A percentile compares a stretch with the other conserved stretches of the same genome.
Conservation (phyloP, 2,113 vertebrate genomes). For the Burhinus oedicnemus region DNA sequence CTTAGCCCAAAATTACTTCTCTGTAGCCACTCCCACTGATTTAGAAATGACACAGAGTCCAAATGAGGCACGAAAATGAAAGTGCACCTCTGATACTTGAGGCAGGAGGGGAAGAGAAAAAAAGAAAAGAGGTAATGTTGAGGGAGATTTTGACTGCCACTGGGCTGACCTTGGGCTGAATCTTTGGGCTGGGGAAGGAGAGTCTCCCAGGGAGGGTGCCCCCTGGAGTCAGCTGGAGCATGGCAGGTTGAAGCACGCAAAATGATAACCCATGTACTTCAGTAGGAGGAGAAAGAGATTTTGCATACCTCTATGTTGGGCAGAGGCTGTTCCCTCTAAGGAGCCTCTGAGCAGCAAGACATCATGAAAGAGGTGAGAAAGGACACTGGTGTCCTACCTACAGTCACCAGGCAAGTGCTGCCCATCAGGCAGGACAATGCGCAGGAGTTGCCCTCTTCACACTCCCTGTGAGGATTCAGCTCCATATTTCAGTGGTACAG, state of each 20-base stretch:
- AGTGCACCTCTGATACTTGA: neutral
- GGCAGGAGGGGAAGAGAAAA: rapidly evolving
- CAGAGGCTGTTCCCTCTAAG: neutral
- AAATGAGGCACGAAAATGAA: neutral
- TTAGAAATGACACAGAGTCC: neutral
- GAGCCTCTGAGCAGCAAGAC: neutral
- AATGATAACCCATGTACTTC: neutral
- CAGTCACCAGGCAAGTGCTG: neutral
- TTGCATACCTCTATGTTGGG: neutral
- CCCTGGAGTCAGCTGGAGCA: neutral
- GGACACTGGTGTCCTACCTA: rapidly evolving
- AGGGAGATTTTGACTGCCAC: neutral
- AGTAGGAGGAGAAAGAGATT: neutral
- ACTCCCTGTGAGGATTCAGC: neutral
- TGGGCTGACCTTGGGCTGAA: neutral
- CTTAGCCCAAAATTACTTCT: neutral
- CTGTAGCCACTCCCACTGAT: neutral
- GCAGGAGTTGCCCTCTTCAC: neutral
- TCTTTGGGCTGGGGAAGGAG: rapidly evolving
- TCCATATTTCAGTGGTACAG: neutral
- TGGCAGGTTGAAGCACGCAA: neutral
- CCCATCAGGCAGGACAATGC: neutral
- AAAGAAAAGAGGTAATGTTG: neutral
- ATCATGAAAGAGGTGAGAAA: neutral
- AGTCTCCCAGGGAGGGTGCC: neutral